Conservation (phyloP, 2,797 vertebrate species). For the Acrossocheilus fasciatus region DNA sequence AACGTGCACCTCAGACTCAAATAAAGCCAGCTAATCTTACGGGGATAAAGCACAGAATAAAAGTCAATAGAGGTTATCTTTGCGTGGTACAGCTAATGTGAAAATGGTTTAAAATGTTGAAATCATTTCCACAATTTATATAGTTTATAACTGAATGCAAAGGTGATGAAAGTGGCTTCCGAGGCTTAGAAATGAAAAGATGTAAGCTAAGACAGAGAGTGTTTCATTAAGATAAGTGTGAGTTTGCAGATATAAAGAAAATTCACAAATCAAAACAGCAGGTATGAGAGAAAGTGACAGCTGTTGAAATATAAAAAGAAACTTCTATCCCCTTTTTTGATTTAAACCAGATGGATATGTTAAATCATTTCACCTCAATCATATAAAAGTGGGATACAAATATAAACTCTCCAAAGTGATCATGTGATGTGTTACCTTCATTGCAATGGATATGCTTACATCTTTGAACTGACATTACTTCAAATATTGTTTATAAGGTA, state of each 20-base stretch:
- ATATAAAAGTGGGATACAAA: neutral
- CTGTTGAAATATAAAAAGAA: neutral
- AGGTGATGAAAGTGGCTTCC: conserved; percentile 11
- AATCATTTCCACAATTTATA: conserved; percentile 32
- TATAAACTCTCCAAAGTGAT: neutral
- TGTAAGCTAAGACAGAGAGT: conserved; percentile 14
- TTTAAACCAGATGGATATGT: neutral
- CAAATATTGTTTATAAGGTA: neutral
- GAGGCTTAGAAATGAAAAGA: conserved; percentile 21
- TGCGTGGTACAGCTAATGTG: neutral
- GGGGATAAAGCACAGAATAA: conserved; percentile 47
- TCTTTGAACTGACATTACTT: neutral
- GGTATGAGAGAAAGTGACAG: neutral
- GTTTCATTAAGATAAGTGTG: conserved; percentile 15
- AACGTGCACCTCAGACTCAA: conserved; percentile 34
- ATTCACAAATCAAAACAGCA: neutral
- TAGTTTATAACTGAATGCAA: conserved; percentile 16
- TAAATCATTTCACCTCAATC: conserved; percentile 3
- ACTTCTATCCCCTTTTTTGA: neutral
- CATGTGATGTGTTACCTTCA: neutral
- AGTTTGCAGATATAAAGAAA: neutral
- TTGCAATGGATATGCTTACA: conserved; percentile 2
- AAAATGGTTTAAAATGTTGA: neutral
- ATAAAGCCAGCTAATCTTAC: conserved; percentile 52
- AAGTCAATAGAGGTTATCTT: conserved; percentile 40